Conservation (phyloP, 2,113 vertebrate species). For the Lagenorhynchus albirostris region DNA sequence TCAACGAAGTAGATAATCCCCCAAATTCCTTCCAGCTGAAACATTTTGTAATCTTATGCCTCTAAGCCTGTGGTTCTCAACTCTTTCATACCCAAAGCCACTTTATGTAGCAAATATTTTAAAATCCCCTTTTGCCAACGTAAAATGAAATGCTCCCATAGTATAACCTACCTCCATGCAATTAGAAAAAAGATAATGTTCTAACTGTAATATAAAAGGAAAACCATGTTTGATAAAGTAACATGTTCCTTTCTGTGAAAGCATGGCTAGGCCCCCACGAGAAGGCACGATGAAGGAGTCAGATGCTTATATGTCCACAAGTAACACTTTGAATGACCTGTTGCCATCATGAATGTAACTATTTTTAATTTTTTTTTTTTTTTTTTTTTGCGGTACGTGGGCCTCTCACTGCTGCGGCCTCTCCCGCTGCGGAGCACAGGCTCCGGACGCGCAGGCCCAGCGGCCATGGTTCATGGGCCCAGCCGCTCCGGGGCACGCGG, state of each 20-base stretch:
- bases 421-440: no score
- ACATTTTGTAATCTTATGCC: constrained; percentile 7
- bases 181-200: neutral
- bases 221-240: neutral
- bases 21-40: constrained; percentile 3
- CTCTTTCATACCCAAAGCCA: neutral
- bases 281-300: neutral
- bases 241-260: neutral
- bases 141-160: neutral
- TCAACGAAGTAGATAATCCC: neutral
- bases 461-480: no score
- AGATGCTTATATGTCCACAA: fast-evolving
- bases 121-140: neutral
- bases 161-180: neutral
- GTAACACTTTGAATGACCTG: neutral
- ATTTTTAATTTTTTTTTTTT: neutral
- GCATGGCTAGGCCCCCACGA: neutral
- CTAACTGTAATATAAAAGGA: neutral
- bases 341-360: neutral
- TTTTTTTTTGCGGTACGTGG: no score
- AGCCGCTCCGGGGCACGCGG: no score
- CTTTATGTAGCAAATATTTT: constrained; percentile 24
- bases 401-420: no score
- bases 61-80: neutral
- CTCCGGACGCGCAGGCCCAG: no score